Evolutionary conservation across 2,888 invertebrate species (phyloP).

Genomic region (Reticulitermes lucifugus): DNA sequence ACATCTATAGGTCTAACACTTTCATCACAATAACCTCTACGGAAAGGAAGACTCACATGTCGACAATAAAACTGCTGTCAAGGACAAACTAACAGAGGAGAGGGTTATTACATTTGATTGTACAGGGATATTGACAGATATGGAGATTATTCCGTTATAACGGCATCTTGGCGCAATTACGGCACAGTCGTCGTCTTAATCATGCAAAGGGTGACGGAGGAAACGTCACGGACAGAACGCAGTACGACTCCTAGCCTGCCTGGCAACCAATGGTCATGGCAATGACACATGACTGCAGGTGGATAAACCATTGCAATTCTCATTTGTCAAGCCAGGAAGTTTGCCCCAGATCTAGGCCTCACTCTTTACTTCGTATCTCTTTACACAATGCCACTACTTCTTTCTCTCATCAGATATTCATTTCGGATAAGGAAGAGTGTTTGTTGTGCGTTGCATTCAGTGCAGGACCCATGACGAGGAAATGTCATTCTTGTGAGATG

Average conservation of each 20-base stretch:
- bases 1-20: too few species aligned
- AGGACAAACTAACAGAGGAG: neutral
- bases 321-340: constrained; percentile 51
- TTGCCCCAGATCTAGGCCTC: neutral
- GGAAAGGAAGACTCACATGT: neutral
- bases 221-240: neutral
- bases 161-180: neutral
- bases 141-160: neutral
- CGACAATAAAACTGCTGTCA: neutral
- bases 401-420: constrained; percentile 50
- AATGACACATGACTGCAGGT: constrained; percentile 20
- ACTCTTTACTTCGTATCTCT: neutral
- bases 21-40: neutral
- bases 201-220: neutral
- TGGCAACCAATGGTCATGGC: neutral
- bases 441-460: constrained; percentile 38
- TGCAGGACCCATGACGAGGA: constrained; percentile 49
- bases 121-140: neutral
- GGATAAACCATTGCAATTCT: constrained; percentile 36
- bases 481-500: constrained; percentile 47
- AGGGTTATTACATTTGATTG: neutral
- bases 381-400: constrained; percentile 13
- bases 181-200: neutral
- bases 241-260: neutral
- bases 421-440: constrained; percentile 44